Evolutionary conservation across 2,888 invertebrate genomes (phyloP), one percentile per base, ranked within the genome.

Genomic region (Agonopterix alstromeriana): DNA sequence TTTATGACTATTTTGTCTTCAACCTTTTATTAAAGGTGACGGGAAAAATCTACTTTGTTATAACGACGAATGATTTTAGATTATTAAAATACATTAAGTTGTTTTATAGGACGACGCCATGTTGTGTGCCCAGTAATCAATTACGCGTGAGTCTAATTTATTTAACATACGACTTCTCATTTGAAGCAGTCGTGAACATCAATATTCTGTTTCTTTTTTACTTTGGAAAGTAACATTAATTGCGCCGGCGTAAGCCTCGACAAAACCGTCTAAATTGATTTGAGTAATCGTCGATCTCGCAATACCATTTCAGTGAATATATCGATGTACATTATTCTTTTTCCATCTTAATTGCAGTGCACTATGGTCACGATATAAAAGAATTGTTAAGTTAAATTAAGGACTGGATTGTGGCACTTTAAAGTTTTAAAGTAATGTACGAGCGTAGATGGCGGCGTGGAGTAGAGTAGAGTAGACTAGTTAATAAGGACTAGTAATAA

Each of bases 111-210:
- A n/a, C 38, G 38, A 8, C n/a, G n/a, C 4, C n/a, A 38, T 9
- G 14, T 42, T 36, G 9, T 43, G 56, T 70, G 65, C 27, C 60
- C 66, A 65, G 69, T 65, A 73, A 78, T 77, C 69, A 73, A 77
- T 74, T 69, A 72, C 60, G 65, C 59, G 64, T 70, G 65, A 72
- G 71, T 64, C 68, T 75, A 72, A 78, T 79, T 79, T 73, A 74
- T 78, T 77, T 68, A 73, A 76, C 65, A 70, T 68, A 76, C 66
- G 66, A 67, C 66, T 71, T 67, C 57, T 72, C 70, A 74, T 80
- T 74, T 82, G 80, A 81, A 75, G 77, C 76, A 77, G 67, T 81
- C 81, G 82, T 82, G 84, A 82, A 73, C 76, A 76, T 82, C 74
- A 73, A 72, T 70, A 71, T 69, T 69, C 61, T 66, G 67, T 73